Percentiles rank a stretch among this genome's conserved stretches.
These are phyloP conservation scores for Motacilla tschutschensis DNA, from an alignment of 2,113 vertebrate species.

Conservation along the genomic window DNA sequence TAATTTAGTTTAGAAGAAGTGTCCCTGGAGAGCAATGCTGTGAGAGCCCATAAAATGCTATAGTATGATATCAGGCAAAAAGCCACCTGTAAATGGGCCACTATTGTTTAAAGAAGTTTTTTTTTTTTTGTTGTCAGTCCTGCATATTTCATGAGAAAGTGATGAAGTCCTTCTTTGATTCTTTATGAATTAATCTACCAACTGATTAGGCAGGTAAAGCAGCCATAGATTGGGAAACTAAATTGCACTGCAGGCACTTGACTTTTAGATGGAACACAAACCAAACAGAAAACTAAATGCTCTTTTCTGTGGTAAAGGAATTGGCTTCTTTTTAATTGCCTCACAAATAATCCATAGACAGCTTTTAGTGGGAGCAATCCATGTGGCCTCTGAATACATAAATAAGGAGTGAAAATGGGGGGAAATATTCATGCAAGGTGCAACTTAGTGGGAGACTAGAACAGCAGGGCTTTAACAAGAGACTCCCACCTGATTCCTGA, in stretches of 20 bases:
- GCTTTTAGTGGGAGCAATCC: constrained; percentile 29
- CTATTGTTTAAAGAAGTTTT: neutral
- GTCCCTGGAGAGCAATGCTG: constrained; percentile 8
- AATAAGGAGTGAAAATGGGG: neutral
- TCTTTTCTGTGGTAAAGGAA: constrained; percentile 14
- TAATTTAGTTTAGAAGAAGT: constrained; percentile 39
- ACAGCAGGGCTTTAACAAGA: neutral
- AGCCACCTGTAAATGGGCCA: neutral
- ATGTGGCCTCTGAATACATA: neutral
- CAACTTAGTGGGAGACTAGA: neutral
- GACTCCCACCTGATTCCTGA: neutral
- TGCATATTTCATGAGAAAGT: constrained; percentile 34
- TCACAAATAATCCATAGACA: constrained; percentile 48
- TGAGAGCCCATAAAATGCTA: neutral
- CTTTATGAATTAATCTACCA: constrained; percentile 32
- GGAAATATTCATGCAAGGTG: neutral
- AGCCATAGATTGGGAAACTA: constrained; percentile 11
- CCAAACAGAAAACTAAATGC: constrained; percentile 25
- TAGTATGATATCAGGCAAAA: neutral
- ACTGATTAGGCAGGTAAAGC: constrained; percentile 30
- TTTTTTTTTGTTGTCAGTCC: neutral
- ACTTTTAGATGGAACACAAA: constrained; percentile 17
- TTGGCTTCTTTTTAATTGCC: constrained; percentile 38
- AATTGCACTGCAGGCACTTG: constrained; percentile 7
- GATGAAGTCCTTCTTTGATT: constrained; percentile 4